Evolutionary conservation across 2,888 invertebrate species (phyloP).

Genomic region (Dysmachus trigonus): DNA sequence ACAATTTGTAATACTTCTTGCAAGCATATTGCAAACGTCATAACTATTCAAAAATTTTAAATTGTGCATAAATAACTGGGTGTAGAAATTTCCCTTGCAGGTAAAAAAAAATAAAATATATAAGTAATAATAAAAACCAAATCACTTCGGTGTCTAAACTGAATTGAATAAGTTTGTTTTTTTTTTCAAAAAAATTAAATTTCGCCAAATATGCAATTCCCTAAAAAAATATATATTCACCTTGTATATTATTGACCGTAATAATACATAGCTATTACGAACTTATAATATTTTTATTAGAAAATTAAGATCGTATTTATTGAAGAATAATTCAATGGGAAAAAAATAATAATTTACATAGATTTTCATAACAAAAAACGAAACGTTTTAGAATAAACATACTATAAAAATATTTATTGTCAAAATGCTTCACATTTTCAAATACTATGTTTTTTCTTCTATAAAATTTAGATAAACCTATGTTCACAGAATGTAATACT

Average conservation of each 20-base stretch:
- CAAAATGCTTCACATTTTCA: neutral
- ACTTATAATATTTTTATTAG: neutral
- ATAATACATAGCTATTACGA: neutral
- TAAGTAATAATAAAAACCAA: constrained; percentile 36
- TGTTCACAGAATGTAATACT: neutral
- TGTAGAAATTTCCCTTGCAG: neutral
- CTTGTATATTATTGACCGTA: neutral
- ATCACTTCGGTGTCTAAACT: constrained; percentile 46
- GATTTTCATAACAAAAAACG: neutral
- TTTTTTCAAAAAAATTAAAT: too few relatives aligned
- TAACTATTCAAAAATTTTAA: neutral
- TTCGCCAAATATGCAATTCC: neutral
- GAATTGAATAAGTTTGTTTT: constrained; percentile 9
- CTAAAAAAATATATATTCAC: neutral
- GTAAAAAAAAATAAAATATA: neutral
- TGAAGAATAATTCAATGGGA: neutral
- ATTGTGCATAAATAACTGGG: neutral
- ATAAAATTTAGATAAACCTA: neutral
- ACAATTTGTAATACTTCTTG: neutral
- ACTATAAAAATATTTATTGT: neutral
- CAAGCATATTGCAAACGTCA: neutral
- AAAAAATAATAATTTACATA: neutral
- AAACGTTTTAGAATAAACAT: neutral
- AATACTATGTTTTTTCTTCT: neutral
- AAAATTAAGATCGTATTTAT: neutral